Evolutionary conservation across 2,113 vertebrate species (phyloP).

Genomic region (Bambusicola thoracicus): DNA sequence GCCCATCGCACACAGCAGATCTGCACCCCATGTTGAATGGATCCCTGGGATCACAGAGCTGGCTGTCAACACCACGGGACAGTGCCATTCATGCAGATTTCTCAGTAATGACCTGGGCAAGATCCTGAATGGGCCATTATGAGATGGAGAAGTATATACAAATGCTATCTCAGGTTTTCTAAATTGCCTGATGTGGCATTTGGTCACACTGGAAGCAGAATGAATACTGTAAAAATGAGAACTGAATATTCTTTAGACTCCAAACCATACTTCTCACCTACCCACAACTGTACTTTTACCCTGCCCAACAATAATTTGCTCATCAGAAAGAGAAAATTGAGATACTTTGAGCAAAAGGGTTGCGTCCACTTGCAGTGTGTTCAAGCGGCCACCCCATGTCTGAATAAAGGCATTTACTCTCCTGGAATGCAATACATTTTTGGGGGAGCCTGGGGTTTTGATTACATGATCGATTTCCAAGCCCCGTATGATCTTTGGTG

Average conservation of each 20-base stretch:
- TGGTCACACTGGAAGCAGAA: not conserved
- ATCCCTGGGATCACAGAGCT: not conserved
- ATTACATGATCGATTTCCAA: not conserved
- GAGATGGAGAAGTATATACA: not conserved
- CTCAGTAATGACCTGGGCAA: not conserved
- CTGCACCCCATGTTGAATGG: fast-evolving
- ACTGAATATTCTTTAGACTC: not conserved
- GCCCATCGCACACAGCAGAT: not conserved
- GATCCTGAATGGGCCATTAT: not conserved
- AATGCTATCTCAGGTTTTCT: not conserved
- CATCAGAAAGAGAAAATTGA: not conserved
- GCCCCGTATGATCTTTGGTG: not conserved
- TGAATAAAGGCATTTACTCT: not conserved
- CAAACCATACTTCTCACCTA: not conserved
- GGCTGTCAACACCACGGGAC: not conserved
- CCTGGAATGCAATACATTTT: not conserved
- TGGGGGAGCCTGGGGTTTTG: not conserved
- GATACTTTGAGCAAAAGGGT: not conserved
- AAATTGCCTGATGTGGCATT: not conserved
- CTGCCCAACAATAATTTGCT: not conserved
- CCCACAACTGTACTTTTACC: not conserved
- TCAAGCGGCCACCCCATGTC: not conserved
- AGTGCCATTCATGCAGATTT: not conserved
- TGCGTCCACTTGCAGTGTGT: not conserved
- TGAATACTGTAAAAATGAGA: not conserved